Conservation (phyloP, 2,113 vertebrate species). For the Elephas maximus region DNA sequence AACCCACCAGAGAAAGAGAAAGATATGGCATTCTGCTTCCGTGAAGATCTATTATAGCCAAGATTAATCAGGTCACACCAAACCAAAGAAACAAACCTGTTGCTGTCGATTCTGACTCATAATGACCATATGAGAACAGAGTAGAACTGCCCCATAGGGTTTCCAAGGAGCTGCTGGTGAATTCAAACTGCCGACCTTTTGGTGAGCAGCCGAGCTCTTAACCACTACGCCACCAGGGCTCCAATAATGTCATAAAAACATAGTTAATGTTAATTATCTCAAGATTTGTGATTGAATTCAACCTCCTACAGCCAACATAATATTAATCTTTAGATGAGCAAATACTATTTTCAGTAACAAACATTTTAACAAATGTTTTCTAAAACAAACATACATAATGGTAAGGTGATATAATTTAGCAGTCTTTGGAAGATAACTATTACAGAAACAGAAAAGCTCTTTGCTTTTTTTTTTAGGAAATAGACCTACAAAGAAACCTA, state of each 20-base stretch:
- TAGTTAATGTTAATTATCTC: neutral
- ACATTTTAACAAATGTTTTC: constrained; percentile 44
- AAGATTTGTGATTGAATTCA: constrained; percentile 37
- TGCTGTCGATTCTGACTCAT: no score
- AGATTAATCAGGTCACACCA: neutral
- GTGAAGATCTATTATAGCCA: neutral
- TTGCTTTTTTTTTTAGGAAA: neutral
- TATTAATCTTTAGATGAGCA: constrained; percentile 30
- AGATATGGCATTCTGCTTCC: no score
- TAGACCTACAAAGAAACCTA: neutral
- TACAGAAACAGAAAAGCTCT: neutral
- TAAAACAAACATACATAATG: constrained; percentile 7
- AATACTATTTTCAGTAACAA: neutral
- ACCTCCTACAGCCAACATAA: neutral
- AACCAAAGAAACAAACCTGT: no score
- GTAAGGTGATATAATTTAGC: constrained; percentile 3
- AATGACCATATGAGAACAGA: no score
- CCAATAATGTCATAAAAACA: neutral
- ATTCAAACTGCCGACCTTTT: no score
- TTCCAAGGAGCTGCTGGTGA: no score
- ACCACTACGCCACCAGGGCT: no score
- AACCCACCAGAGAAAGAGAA: no score
- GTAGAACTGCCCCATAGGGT: no score
- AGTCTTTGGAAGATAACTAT: neutral
- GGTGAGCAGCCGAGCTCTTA: no score